Base-by-base conservation (phyloP, 2,113 vertebrate species). In the Lynx canadensis region DNA sequence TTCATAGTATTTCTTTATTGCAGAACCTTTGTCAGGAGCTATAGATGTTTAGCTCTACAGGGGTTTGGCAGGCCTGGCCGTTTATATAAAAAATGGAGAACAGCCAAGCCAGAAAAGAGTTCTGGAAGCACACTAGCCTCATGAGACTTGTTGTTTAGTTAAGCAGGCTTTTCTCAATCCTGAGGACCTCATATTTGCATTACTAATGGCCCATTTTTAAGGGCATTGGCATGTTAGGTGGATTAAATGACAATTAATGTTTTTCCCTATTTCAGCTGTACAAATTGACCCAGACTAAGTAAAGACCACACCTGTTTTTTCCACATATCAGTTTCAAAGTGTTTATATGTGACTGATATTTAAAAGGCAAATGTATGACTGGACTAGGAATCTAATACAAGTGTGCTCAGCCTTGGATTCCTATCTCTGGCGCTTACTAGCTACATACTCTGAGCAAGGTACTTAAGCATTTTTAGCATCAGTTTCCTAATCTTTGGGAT, bases 131-230 rank as follows among this genome's bases (percentile, higher is more conserved):
- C 12, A 3, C 15, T 15, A 76, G 74, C n/a, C 85, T 45, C 36
- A 6, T 18, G 85, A 86, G 87, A 90, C 45, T 78, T 6, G 13
- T 16, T 87, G 52, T 91, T 93, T 90, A n/a, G 14, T 78, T 76
- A 97, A 86, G 33, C 57, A 76, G 65, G 29, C 65, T 94, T 96
- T 89, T 94, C 87, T 69, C 79, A 90, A 68, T 88, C 50, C 36
- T 38, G 33, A 69, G 41, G 3, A 92, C 92, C 87, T 83, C 23
- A 45, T 82, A 52, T 96, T 94, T 94, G 57, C 80, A 55, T 95
- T 84, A 83, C 93, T 71, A 94, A 93, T 76, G 84, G 65, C 14
- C 25, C 45, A 7, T 80, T 89, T 97, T 95, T 84, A 95, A 98
- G 63, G 48, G 4, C 36, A 55, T 60, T 95, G 87, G 33, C 79